Evolutionary conservation across 2,888 invertebrate species (phyloP).

Genomic region (Seira ritae): DNA sequence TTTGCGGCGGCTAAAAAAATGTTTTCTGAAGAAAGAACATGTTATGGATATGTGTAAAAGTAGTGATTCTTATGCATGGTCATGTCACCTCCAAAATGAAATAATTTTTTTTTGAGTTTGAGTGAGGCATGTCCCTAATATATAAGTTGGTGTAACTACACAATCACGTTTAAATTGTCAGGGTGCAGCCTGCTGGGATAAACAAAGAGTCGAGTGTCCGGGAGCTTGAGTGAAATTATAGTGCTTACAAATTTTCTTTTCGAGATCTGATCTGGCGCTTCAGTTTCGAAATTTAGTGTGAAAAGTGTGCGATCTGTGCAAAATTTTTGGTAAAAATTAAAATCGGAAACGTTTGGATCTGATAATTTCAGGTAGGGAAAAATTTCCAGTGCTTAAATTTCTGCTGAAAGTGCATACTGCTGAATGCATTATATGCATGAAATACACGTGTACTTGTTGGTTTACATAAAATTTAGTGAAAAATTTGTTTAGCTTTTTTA

Average conservation of each 20-base stretch:
- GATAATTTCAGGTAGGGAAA: background rate
- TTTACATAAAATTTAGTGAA: background rate
- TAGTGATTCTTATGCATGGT: background rate
- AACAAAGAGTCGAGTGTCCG: slow-evolving; percentile 31
- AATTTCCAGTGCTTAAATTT: background rate
- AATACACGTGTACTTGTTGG: background rate
- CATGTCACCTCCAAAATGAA: slow-evolving; percentile 37
- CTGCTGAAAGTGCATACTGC: too few relatives aligned
- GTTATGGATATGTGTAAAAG: background rate
- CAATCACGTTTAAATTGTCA: slow-evolving; percentile 51
- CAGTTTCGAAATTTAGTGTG: too few relatives aligned
- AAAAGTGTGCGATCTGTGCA: too few relatives aligned
- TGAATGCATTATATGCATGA: too few relatives aligned
- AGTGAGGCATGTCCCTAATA: slow-evolving; percentile 41
- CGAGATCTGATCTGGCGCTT: too few relatives aligned
- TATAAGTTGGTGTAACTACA: slow-evolving; percentile 47
- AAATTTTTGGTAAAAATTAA: too few relatives aligned
- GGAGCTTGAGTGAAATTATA: too few relatives aligned
- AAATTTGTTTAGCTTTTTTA: background rate
- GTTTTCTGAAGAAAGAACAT: background rate
- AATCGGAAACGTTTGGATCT: background rate
- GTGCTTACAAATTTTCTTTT: too few relatives aligned
- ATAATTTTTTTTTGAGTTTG: slow-evolving; percentile 21
- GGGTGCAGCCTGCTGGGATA: slow-evolving; percentile 38
- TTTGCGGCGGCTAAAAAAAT: background rate